Evolutionary conservation across 2,888 invertebrate species (phyloP), one percentile per base, ranked within the genome.

Genomic region (Cheiracanthium punctorium): DNA sequence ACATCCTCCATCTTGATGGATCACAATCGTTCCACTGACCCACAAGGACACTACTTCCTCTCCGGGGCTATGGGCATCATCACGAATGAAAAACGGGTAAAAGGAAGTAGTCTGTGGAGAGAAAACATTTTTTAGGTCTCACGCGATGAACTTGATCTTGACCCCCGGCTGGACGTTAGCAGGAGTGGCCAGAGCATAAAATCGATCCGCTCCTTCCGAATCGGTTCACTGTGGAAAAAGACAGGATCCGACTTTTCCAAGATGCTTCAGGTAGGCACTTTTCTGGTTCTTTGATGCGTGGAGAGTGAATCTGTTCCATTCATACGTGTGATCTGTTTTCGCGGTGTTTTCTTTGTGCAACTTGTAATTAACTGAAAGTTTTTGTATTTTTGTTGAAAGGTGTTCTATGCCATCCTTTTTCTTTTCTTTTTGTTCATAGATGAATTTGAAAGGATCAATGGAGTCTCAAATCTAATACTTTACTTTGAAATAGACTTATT

Each of bases 21-120:
- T 58, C 58, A 58, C 58, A 58, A 58, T 7, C 24, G 58, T 58
- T 58, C 58, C 58, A 58, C 58, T 58, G 58, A 58, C 58, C 58
- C 58, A 58, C 58, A 24, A 24, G 58, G 24, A 58, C 20, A 1
- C 24, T 2, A 58, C 20, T 24, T 58, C 24, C 58, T 48, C 48
- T 48, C 48, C 48, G 5, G 37, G 14, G 8, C 17, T 48, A 10
- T 12, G 20, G 24, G 58, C 4, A 58, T 37, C 2, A 58, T 58
- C 58, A 58, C 24, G 58, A 20, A 58, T 4, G 24, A 58, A 58
- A 58, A 24, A 24, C 24, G 24, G 58, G 24, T 58, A 58, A 58
- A 58, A 58, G 58, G 58, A 58, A 58, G 58, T 58, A 1, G 24
- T 17, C 1, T 17, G 58, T n/a, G n/a, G n/a, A n/a, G 58, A 58